Evolutionary conservation across 1,140 invertebrate genomes (phyloP).

Genomic region (Triops cancriformis): DNA sequence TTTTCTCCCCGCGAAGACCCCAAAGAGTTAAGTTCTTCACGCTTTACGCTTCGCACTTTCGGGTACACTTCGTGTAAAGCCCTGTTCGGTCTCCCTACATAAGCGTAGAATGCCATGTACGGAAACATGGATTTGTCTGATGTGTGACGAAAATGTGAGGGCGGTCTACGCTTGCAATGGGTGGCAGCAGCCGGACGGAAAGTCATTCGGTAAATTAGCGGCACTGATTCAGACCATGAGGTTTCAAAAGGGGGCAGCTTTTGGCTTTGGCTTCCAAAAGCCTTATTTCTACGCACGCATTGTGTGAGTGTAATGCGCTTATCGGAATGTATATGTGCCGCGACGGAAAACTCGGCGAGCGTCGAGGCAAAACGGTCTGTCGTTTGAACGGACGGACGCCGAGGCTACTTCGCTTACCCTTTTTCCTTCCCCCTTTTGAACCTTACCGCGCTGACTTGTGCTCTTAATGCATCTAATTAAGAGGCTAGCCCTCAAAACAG

Average conservation of each 20-base stretch:
- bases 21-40: too few species aligned
- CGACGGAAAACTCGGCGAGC: neutral
- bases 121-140: neutral
- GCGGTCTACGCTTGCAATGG: neutral
- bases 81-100: neutral
- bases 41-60: too few species aligned
- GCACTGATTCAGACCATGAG: slow-evolving; percentile 3
- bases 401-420: neutral
- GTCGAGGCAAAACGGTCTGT: neutral
- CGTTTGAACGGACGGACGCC: neutral
- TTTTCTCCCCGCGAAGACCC: too few species aligned
- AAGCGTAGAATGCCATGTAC: neutral
- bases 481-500: neutral
- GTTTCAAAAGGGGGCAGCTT: neutral
- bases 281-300: neutral
- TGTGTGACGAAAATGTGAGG: slow-evolving; percentile 2
- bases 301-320: neutral
- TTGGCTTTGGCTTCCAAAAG: neutral
- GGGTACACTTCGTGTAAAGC: too few species aligned
- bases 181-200: slow-evolving; percentile 6
- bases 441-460: slow-evolving; percentile 4
- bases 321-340: slow-evolving; percentile 9
- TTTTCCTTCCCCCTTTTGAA: neutral
- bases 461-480: slow-evolving; percentile 10
- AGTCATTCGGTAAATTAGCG: slow-evolving; percentile 10